Conservation (phyloP, 2,113 vertebrate species). For the Neotoma lepida region DNA sequence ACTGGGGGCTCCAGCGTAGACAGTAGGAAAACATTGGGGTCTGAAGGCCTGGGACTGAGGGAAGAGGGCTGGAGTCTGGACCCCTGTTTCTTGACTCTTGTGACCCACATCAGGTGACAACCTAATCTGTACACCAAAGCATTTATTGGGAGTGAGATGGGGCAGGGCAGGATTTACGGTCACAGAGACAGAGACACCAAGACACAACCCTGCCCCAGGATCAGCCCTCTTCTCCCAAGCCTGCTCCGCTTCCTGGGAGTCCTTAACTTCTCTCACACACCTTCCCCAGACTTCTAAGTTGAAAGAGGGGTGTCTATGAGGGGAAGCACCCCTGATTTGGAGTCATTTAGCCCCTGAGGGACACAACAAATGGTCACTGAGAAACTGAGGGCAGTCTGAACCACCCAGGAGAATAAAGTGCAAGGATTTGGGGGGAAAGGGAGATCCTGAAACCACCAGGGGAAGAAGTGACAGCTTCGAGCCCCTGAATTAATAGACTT, state of each 20-base stretch:
- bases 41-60: neutral
- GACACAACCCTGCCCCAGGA: conserved; percentile 72
- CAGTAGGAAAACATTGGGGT: neutral
- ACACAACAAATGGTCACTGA: conserved; percentile 75
- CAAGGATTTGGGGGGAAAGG: conserved; percentile 48
- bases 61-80: neutral
- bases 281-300: conserved; percentile 44
- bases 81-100: neutral
- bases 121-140: conserved; percentile 62
- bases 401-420: conserved; percentile 79
- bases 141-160: conserved; percentile 76
- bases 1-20: too few species aligned
- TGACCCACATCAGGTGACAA: neutral
- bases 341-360: conserved; percentile 73
- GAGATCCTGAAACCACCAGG: conserved; percentile 69
- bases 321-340: conserved; percentile 49
- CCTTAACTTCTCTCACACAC: conserved; percentile 19
- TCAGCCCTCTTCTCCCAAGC: conserved; percentile 34
- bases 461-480: conserved; percentile 42
- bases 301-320: conserved; percentile 48
- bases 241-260: conserved; percentile 62
- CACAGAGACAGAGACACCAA: conserved; percentile 74
- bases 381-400: conserved; percentile 62
- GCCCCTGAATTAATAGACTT: conserved; percentile 4
- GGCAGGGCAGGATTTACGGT: conserved; percentile 68